These are phyloP conservation scores for Cebus imitator DNA, from an alignment of 2,113 vertebrate genomes.

Conservation along the genomic window DNA sequence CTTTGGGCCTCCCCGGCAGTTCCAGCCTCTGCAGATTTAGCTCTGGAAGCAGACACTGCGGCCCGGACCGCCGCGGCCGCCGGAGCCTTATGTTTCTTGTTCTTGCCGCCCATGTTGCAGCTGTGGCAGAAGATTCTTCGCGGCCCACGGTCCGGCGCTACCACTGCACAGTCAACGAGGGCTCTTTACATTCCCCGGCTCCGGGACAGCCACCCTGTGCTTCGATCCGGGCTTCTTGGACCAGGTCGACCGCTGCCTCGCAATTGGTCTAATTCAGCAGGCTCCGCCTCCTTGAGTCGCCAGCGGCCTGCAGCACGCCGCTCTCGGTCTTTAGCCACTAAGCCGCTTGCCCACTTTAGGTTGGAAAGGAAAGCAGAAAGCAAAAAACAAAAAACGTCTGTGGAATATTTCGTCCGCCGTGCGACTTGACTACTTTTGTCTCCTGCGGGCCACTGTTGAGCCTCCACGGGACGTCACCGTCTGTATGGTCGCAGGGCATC, in stretches of 20 bases:
- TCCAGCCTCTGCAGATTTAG: slow-evolving; percentile 73
- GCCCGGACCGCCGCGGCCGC: slow-evolving; percentile 70
- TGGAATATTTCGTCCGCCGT: not conserved
- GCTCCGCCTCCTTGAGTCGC: not conserved
- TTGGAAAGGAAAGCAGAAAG: not conserved
- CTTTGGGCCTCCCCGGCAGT: slow-evolving; percentile 43
- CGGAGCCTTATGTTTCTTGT: slow-evolving; percentile 88
- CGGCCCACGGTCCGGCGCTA: not conserved
- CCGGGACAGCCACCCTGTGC: not conserved
- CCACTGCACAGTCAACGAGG: rapidly evolving
- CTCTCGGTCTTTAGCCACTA: not conserved
- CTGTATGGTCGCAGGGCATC: not conserved
- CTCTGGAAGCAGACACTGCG: slow-evolving; percentile 80
- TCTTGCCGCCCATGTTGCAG: slow-evolving; percentile 92
- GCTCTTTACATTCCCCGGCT: not conserved
- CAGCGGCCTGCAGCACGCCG: rapidly evolving
- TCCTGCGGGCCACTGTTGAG: not conserved
- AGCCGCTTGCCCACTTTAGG: not conserved
- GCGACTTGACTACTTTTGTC: slow-evolving; percentile 2
- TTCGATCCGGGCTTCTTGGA: slow-evolving; percentile 59
- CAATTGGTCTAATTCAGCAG: slow-evolving; percentile 28
- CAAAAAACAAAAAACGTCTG: not conserved
- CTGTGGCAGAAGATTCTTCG: not conserved
- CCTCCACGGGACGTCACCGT: slow-evolving; percentile 60
- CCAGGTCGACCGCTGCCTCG: not conserved